Conservation (phyloP, 1,140 invertebrate species). For the Drosophila malerkotliana region DNA sequence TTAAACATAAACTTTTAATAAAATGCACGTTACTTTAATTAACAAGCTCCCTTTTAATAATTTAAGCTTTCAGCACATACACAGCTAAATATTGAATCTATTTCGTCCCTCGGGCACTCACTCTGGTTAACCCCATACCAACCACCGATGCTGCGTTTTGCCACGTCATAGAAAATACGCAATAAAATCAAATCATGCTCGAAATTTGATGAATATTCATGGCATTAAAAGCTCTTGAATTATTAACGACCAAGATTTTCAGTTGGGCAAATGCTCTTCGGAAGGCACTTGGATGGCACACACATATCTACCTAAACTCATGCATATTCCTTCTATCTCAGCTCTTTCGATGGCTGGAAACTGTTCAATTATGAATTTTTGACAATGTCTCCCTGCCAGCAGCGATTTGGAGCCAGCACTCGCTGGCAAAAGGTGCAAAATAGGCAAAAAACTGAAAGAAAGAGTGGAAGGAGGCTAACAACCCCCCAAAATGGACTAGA, state of each 20-base stretch:
- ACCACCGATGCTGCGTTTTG: conserved; percentile 17
- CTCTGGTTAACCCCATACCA: conserved; percentile 11
- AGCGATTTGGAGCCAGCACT: conserved; percentile 6
- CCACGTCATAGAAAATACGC: conserved; percentile 66
- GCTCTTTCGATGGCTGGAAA: conserved; percentile 35
- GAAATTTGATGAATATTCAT: conserved; percentile 82
- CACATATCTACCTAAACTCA: conserved; percentile 25
- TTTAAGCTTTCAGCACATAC: background rate
- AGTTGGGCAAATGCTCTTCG: conserved; percentile 70
- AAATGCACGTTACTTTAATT: no score
- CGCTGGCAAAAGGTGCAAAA: conserved; percentile 65
- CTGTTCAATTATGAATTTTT: conserved; percentile 81
- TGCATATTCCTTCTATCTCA: conserved; percentile 24
- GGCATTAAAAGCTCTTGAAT: conserved; percentile 82
- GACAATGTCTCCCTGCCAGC: conserved; percentile 60
- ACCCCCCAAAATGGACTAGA: conserved; percentile 51
- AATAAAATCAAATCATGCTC: conserved; percentile 82
- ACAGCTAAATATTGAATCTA: conserved; percentile 4
- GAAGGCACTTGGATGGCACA: conserved; percentile 62
- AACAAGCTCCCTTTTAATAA: no score
- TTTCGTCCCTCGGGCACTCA: conserved; percentile 16
- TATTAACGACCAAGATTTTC: conserved; percentile 77
- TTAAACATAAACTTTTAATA: no score
- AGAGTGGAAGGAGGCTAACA: conserved; percentile 28
- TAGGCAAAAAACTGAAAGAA: conserved; percentile 55